These are phyloP conservation scores for Prorops nasuta DNA, from an alignment of 1,140 invertebrate genomes.

Conservation along the genomic window DNA sequence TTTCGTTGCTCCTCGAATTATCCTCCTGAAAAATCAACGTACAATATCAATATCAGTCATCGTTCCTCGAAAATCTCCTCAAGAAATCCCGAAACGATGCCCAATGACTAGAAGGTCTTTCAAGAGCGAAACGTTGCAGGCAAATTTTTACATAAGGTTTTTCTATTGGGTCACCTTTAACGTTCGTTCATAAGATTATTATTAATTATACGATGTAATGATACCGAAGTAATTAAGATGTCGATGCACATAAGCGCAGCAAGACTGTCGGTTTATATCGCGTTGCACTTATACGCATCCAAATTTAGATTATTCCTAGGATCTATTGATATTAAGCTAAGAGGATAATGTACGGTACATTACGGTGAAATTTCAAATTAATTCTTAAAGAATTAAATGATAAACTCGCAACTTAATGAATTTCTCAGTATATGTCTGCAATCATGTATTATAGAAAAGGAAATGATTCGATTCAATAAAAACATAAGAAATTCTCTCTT, in stretches of 20 bases:
- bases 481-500: slow-evolving; percentile 37
- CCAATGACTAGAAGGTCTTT: too few relatives aligned
- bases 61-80: too few relatives aligned
- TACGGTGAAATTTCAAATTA: slow-evolving; percentile 43
- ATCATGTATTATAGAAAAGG: slow-evolving; percentile 48
- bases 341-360: slow-evolving; percentile 36
- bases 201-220: slow-evolving; percentile 12
- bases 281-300: slow-evolving; percentile 20
- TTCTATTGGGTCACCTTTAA: slow-evolving; percentile 21
- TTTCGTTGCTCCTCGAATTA: too few relatives aligned
- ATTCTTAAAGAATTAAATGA: slow-evolving; percentile 46
- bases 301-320: slow-evolving; percentile 37
- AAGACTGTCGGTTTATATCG: neutral
- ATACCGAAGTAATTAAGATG: slow-evolving; percentile 15
- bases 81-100: too few relatives aligned
- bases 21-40: too few relatives aligned
- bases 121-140: slow-evolving; percentile 8
- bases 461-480: slow-evolving; percentile 51
- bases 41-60: too few relatives aligned
- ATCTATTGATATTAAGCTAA: slow-evolving; percentile 49
- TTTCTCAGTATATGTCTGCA: slow-evolving; percentile 51
- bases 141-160: slow-evolving; percentile 13
- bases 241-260: slow-evolving; percentile 10
- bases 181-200: slow-evolving; percentile 21
- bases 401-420: slow-evolving; percentile 45